A percentile compares a stretch with the other conserved stretches of the same genome.
phyloP scores from a whole-genome alignment of 1,140 invertebrate genomes.

The Drosophila eugracilis region DNA sequence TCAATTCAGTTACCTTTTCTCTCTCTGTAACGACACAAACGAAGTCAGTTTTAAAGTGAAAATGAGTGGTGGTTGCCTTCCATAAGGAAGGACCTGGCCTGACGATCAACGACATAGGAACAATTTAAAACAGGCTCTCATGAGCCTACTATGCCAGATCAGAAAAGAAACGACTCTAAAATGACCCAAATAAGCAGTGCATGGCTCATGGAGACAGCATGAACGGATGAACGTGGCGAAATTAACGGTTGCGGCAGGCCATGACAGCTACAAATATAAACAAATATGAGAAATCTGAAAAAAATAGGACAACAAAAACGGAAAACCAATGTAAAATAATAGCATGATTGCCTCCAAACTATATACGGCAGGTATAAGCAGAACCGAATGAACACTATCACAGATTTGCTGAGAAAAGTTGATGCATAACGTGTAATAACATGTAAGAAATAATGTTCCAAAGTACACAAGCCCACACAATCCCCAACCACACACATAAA shows the following conservation, averaged over 20 bases:
- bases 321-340: conserved; percentile 21
- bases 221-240: not conserved
- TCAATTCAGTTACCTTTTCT: too few relatives aligned
- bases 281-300: not conserved
- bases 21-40: too few relatives aligned
- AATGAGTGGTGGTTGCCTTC: too few relatives aligned
- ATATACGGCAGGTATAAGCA: conserved; percentile 9
- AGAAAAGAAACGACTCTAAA: too few relatives aligned
- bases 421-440: conserved; percentile 25
- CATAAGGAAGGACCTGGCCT: too few relatives aligned
- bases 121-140: too few relatives aligned
- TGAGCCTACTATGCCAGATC: too few relatives aligned
- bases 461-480: conserved; percentile 18
- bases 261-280: not conserved
- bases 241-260: not conserved
- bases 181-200: conserved; percentile 6
- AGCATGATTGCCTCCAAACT: too few relatives aligned
- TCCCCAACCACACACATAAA: conserved; percentile 9
- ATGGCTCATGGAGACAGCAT: too few relatives aligned
- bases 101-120: too few relatives aligned
- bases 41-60: too few relatives aligned
- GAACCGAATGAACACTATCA: conserved; percentile 12
- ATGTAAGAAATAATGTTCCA: conserved; percentile 26
- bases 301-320: too few relatives aligned
- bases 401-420: conserved; percentile 3